These are phyloP conservation scores for Acropora tenuis DNA, from an alignment of 64 coral and sea anemone species.

Conservation along the genomic window DNA sequence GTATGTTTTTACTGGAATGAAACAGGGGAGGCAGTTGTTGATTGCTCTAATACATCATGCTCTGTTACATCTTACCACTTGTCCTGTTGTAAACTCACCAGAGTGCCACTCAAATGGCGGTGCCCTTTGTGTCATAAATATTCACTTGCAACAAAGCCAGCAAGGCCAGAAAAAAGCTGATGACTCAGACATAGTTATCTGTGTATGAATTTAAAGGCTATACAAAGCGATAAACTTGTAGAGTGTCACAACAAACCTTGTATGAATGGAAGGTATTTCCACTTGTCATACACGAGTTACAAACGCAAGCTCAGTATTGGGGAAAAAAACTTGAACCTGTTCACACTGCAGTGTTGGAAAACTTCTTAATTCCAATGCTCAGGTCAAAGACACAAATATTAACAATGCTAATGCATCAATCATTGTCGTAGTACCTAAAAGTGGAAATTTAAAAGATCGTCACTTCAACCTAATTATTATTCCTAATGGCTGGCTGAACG, in stretches of 20 bases:
- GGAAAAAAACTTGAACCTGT: slow-evolving; percentile 46
- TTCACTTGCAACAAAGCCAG: slow-evolving; percentile 27
- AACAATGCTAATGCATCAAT: slow-evolving; percentile 17
- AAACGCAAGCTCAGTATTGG: slow-evolving; percentile 43
- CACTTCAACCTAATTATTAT: slow-evolving; percentile 44
- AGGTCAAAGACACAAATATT: slow-evolving; percentile 19
- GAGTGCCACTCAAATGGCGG: slow-evolving; percentile 48
- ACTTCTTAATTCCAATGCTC: background rate
- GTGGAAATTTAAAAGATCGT: slow-evolving; percentile 21
- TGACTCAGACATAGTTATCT: slow-evolving; percentile 44
- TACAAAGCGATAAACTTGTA: slow-evolving; percentile 26
- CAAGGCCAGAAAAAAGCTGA: slow-evolving; percentile 52
- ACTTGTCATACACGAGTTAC: background rate
- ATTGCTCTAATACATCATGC: slow-evolving; percentile 49
- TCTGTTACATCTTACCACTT: slow-evolving; percentile 50
- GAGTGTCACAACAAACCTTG: slow-evolving; percentile 34
- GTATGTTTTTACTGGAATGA: slow-evolving; percentile 59
- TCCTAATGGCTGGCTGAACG: slow-evolving; percentile 53
- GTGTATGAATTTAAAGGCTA: slow-evolving; percentile 28
- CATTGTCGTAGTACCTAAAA: slow-evolving; percentile 14
- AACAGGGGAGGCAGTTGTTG: slow-evolving; percentile 49
- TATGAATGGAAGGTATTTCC: slow-evolving; percentile 5
- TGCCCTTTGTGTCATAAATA: slow-evolving; percentile 56
- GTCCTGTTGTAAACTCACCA: slow-evolving; percentile 52
- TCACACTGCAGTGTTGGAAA: slow-evolving; percentile 27